Percentiles rank a stretch among this genome's conserved stretches.
These are phyloP conservation scores for Zaprionus nigranus DNA, from an alignment of 1,140 invertebrate genomes.

Conservation along the genomic window DNA sequence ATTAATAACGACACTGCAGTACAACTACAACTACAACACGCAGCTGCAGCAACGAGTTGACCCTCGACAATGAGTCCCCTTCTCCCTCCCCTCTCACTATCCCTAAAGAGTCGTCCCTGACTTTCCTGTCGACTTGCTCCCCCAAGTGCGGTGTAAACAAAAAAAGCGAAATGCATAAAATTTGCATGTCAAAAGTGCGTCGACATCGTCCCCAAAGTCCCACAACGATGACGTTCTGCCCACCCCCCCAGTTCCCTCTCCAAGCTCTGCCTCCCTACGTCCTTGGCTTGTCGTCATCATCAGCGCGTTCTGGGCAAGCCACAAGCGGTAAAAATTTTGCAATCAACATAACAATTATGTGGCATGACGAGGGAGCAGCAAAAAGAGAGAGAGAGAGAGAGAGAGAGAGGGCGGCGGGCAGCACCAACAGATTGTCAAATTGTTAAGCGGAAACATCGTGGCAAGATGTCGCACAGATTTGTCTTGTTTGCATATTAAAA, in stretches of 20 bases:
- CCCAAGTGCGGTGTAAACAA: constrained; percentile 29
- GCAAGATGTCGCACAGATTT: constrained; percentile 35
- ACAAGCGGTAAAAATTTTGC: constrained; percentile 66
- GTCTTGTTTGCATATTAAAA: constrained; percentile 47
- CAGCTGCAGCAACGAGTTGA: constrained; percentile 9
- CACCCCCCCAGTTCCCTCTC: background rate
- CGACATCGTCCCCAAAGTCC: constrained; percentile 45
- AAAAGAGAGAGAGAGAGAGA: background rate
- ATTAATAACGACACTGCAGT: constrained; percentile 60
- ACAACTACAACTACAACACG: constrained; percentile 1
- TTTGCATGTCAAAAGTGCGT: constrained; percentile 82
- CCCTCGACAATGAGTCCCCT: constrained; percentile 6
- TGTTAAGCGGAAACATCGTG: constrained; percentile 39
- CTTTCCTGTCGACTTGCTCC: constrained; percentile 25
- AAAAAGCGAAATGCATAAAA: constrained; percentile 74
- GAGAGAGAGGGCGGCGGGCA: background rate
- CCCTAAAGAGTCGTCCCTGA: background rate
- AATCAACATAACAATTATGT: constrained; percentile 81
- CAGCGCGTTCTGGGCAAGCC: constrained; percentile 47
- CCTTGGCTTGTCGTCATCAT: constrained; percentile 28
- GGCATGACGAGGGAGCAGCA: background rate
- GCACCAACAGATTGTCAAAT: constrained; percentile 42
- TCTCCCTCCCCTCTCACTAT: background rate
- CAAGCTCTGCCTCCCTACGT: background rate
- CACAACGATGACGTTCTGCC: constrained; percentile 9